These are phyloP conservation scores for Euspilapteryx auroguttella DNA, from an alignment of 2,888 invertebrate species.

Conservation along the genomic window DNA sequence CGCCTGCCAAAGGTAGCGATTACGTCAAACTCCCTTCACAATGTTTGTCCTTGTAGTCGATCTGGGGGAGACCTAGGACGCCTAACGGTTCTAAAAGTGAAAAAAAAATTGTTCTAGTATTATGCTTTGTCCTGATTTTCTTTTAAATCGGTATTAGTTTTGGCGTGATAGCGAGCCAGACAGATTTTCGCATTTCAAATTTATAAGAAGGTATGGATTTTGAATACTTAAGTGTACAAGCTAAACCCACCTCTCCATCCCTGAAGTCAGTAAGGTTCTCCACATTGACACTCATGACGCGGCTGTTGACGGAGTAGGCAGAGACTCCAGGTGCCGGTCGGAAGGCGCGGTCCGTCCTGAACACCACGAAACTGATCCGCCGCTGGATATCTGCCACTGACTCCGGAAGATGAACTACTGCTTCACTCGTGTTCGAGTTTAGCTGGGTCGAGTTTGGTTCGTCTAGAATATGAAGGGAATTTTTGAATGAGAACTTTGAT, in stretches of 20 bases:
- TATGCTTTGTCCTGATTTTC: background rate
- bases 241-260: conserved; percentile 25
- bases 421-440: conserved; percentile 21
- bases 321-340: conserved; percentile 6
- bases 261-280: conserved; percentile 30
- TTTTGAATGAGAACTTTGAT: too few species aligned
- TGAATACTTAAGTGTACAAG: conserved; percentile 2
- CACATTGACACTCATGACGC: conserved; percentile 49
- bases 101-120: too few species aligned
- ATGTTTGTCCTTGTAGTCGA: too few species aligned
- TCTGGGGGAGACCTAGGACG: too few species aligned
- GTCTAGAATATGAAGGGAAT: conserved; percentile 19
- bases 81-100: too few species aligned
- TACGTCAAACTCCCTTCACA: too few species aligned
- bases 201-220: too few species aligned
- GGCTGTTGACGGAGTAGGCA: conserved; percentile 29
- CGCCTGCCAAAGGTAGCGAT: too few species aligned
- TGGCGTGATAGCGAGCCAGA: too few species aligned
- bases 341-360: conserved; percentile 46
- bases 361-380: conserved; percentile 47
- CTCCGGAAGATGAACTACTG: conserved; percentile 34
- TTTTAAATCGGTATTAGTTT: too few species aligned
- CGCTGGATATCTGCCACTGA: conserved; percentile 21
- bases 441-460: conserved; percentile 19
- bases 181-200: too few species aligned